Evolutionary conservation across 2,113 vertebrate genomes (phyloP).

Genomic region (Nothocercus julius): DNA sequence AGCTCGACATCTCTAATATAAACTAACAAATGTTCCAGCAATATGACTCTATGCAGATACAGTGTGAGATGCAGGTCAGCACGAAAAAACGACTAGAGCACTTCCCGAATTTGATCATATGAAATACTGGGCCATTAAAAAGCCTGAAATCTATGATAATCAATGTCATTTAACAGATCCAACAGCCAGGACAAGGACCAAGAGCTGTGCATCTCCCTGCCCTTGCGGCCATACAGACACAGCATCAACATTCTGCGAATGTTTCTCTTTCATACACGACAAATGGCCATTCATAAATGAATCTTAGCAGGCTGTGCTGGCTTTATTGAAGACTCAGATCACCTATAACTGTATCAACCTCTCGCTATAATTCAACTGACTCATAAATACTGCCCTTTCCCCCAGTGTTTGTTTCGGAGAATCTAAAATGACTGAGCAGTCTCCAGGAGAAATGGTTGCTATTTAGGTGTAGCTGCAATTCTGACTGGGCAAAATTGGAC

Average conservation of each 20-base stretch:
- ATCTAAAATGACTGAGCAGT: background rate
- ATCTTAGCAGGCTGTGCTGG: background rate
- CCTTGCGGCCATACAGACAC: background rate
- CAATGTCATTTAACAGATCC: conserved; percentile 16
- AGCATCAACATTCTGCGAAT: background rate
- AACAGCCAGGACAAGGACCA: background rate
- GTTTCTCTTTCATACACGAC: background rate
- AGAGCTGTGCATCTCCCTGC: background rate
- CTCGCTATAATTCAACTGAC: background rate
- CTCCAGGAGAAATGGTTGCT: background rate
- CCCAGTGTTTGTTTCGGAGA: background rate
- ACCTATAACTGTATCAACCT: background rate
- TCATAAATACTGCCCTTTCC: background rate
- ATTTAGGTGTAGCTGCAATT: background rate
- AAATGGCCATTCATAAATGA: conserved; percentile 5
- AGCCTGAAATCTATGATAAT: background rate
- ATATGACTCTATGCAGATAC: rapidly evolving
- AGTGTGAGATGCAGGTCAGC: background rate
- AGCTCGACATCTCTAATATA: background rate
- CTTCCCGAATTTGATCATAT: background rate
- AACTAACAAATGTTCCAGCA: background rate
- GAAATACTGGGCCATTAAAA: background rate
- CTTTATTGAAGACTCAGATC: background rate
- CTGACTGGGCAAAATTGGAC: background rate
- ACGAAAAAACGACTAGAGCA: background rate